phyloP scores from a whole-genome alignment of 1,140 invertebrate species.

The Diachasmimorpha longicaudata region DNA sequence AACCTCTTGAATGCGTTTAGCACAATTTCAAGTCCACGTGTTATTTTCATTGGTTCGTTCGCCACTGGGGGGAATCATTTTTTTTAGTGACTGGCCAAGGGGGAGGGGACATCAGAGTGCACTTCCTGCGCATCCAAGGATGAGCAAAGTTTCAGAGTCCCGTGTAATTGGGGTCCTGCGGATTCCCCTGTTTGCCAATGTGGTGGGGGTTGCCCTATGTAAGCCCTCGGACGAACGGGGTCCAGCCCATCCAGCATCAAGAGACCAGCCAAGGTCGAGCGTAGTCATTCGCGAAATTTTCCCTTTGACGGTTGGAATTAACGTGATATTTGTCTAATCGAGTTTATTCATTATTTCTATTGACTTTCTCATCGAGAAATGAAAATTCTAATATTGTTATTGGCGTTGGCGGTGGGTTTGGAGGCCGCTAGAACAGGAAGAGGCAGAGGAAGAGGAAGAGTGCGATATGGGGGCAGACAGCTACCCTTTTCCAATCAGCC shows the following conservation, averaged over 20 bases:
- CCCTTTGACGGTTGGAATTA: neutral
- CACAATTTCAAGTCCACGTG: neutral
- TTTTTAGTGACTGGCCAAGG: neutral
- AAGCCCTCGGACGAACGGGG: slow-evolving; percentile 60
- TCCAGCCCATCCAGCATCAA: slow-evolving; percentile 61
- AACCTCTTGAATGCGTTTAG: neutral
- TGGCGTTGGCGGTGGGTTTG: neutral
- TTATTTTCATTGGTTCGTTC: neutral
- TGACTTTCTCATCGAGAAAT: neutral
- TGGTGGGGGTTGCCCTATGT: slow-evolving; percentile 63
- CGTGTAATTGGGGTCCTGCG: slow-evolving; percentile 61
- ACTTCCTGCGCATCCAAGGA: slow-evolving; percentile 53
- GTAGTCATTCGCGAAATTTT: slow-evolving; percentile 27
- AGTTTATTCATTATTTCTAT: neutral
- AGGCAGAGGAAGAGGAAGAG: neutral
- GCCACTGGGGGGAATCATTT: neutral
- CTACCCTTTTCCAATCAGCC: slow-evolving; percentile 37
- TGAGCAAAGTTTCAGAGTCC: slow-evolving; percentile 46
- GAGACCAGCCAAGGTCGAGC: slow-evolving; percentile 52
- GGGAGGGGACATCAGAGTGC: slow-evolving; percentile 26
- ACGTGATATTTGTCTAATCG: neutral
- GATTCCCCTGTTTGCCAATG: slow-evolving; percentile 23
- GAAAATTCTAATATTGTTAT: slow-evolving; percentile 22
- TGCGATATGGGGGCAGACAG: slow-evolving; percentile 37
- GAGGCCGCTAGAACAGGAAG: neutral